Base-by-base conservation (phyloP, 2,797 vertebrate species). In the Acanthiza pusilla region DNA sequence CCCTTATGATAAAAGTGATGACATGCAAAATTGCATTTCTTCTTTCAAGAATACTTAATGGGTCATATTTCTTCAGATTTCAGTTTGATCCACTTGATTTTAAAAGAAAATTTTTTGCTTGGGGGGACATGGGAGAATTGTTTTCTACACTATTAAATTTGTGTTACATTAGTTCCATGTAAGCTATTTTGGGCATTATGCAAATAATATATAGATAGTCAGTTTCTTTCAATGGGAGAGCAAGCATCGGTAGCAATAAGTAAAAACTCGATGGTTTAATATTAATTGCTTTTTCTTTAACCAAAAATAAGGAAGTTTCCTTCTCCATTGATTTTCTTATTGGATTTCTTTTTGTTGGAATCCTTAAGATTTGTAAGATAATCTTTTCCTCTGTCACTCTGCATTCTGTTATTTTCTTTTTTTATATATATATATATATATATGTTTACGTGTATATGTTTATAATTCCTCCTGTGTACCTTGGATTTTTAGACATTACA, bases 11-110 rank as follows among this genome's bases (percentile, higher is more conserved):
- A 73, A 82, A 96, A 93, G 26, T 36, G 79, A 55, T 60, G 74
- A 62, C 89, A 93, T 55, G 66, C 83, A 90, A 74, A 95, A 96
- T 27, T 17, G 34, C 63, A 5, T 78, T 85, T 79, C 89, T 82
- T 77, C 34, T 62, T 74, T 65, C 30, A 57, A 53, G 60, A 80
- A 74, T 36, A 12, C 43, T 57, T 81, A 27, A 18, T 20, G 30
- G 48, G 16, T 66, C 0, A 1, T 73, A 50, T 89, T 89, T 70
- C 57, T 61, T 75, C 4, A 5, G 40, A 76, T 88, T 93, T 66
- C 40, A 15, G 43, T 91, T 84, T 51, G 29, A 66, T 85, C 42
- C 2, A 3, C 26, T 88, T 1, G 0, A 70, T 80, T 72, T 16
- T 5, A 65, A 51, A 60, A 71, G 50, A 48, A 82, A 79, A 58